Base-by-base conservation (phyloP, 1,140 invertebrate species). In the Drosophila bocki region DNA sequence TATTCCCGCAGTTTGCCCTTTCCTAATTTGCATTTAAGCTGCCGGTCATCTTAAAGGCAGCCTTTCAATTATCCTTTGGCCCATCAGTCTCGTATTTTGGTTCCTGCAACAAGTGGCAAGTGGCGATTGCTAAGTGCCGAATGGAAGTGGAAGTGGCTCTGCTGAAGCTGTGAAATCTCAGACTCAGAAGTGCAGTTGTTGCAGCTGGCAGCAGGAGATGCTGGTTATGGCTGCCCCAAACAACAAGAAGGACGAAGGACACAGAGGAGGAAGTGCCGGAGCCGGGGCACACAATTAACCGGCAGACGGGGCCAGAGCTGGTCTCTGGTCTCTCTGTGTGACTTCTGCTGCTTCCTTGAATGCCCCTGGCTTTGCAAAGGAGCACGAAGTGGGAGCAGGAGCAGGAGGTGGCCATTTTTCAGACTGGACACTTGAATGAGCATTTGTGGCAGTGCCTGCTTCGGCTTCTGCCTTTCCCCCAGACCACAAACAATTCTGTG, bases 361-460 rank as follows among this genome's bases (percentile, higher is more conserved):
- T 65, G 60, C 76, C 77, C 76, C 62, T 59, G 64, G 77, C 76
- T 37, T 56, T 45, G 50, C 75, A 13, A 48, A 60, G 32, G 41
- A 64, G 45, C 35, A 56, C 19, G 42, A 44, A 19, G 42, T 11
- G 17, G 17, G 9, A 48, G 60, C 11, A 37, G 47, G 12, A 53
- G 39, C 39, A 69, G 39, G 42, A 37, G 61, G 54, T 79, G 77
- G 77, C 76, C 69, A 90, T 88, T 88, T 88, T 88, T 88, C 81
- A 85, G 87, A 78, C 81, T 84, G 81, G 74, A 71, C 84, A 87
- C 83, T 86, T 86, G 75, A 87, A 82, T 80, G 79, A 87, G 68
- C 83, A 76, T 76, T 80, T 62, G 62, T 41, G 60, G 60, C 51
- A 58, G 57, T 56, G 33, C 17, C 51, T 22, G 51, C 32, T 13